A percentile compares a stretch with the other conserved stretches of the same genome.
Evolutionary conservation across 2,888 invertebrate species (phyloP).

Genomic region (Alloscopus bannaensis): DNA sequence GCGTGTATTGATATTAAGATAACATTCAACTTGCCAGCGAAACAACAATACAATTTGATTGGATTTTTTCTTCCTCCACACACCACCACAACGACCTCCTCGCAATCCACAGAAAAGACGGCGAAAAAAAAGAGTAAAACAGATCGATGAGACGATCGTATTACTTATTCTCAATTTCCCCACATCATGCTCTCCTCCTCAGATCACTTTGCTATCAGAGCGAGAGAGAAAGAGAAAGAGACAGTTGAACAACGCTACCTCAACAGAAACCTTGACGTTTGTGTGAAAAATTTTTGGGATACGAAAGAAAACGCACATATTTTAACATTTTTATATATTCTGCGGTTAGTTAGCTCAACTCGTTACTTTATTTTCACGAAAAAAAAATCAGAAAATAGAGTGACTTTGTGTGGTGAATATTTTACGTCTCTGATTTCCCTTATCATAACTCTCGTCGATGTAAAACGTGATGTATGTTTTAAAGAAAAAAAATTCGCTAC

Average conservation of each 20-base stretch:
- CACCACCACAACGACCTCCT: conserved; percentile 54
- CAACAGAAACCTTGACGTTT: no score
- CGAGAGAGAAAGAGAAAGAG: background rate
- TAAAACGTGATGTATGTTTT: conserved; percentile 50
- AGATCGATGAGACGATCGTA: conserved; percentile 46
- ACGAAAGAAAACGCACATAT: no score
- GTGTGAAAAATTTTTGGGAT: no score
- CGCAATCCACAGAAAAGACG: conserved; percentile 20
- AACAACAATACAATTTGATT: conserved; percentile 62
- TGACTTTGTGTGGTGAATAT: no score
- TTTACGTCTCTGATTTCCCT: no score
- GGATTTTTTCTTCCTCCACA: conserved; percentile 49
- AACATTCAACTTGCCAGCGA: conserved; percentile 58
- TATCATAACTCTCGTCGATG: no score
- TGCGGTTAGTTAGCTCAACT: no score
- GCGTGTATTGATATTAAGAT: conserved; percentile 56
- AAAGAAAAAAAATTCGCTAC: background rate
- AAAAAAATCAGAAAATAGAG: no score
- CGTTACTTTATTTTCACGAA: conserved; percentile 10
- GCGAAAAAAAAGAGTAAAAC: conserved; percentile 34
- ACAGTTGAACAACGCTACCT: background rate
- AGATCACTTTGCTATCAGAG: conserved; percentile 1
- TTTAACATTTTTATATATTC: no score
- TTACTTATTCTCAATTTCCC: conserved; percentile 53
- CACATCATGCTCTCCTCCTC: background rate